phyloP scores from a whole-genome alignment of 2,888 invertebrate genomes.

The Aphelenchoides bicaudatus region DNA sequence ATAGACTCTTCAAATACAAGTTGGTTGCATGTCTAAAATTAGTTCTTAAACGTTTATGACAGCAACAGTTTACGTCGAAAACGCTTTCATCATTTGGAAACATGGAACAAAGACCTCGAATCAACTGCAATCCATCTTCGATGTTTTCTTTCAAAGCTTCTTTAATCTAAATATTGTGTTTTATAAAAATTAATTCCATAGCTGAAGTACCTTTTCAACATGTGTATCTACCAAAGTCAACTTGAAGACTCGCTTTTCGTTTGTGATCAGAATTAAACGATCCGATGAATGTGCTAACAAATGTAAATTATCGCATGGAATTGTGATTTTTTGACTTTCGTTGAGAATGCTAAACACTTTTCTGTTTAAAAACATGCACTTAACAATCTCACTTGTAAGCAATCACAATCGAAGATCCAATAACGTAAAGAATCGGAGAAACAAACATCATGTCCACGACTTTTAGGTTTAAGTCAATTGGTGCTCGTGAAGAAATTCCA shows the following conservation, averaged over 20 bases:
- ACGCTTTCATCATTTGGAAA: neutral
- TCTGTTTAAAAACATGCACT: neutral
- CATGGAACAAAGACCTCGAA: neutral
- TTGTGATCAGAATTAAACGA: slow-evolving; percentile 3
- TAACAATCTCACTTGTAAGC: neutral
- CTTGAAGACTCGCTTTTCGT: neutral
- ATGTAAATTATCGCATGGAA: neutral
- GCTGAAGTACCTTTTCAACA: neutral
- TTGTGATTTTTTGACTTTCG: neutral
- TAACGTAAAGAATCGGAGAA: neutral
- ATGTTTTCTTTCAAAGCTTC: neutral
- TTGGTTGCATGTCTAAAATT: slow-evolving; percentile 65
- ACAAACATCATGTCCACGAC: neutral
- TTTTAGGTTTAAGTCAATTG: too few relatives aligned
- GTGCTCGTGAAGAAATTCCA: too few relatives aligned
- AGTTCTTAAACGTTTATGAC: slow-evolving; percentile 51
- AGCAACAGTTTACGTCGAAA: neutral
- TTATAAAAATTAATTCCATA: neutral
- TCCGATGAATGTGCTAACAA: neutral
- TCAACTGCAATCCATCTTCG: neutral
- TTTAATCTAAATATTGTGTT: neutral
- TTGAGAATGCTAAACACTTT: neutral
- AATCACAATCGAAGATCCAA: neutral
- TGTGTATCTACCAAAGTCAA: neutral
- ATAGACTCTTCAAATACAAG: slow-evolving; percentile 64